Base-by-base conservation (phyloP, 2,888 invertebrate genomes). In the Cenopis cana region DNA sequence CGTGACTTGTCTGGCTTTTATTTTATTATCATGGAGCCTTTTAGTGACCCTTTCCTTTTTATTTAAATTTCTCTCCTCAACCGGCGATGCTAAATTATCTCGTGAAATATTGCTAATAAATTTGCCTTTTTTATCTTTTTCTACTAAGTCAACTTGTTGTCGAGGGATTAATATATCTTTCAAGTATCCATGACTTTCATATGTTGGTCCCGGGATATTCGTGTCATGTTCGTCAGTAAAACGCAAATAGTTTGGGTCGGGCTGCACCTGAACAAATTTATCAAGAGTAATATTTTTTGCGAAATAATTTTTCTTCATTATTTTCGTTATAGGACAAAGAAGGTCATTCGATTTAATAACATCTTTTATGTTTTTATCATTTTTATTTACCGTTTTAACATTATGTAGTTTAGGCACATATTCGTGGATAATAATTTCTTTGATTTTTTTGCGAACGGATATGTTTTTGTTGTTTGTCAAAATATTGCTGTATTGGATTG, bases 321-420 rank as follows among this genome's bases (percentile, higher is more conserved):
- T 41, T 12, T 52, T 77, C 18, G 85, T 68, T 74, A 89, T 78
- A 10, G 90, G 85, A 75, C 86, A 79, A 17, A 91, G 74, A 46
- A 91, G 82, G 74, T 91, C 90, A 74, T 85, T 83, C 0, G 89
- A 87, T 29, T 85, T 86, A 74, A 83, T 81, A 65, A 71, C 56
- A n/a, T 61, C 20, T 5, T 56, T 67, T 3, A n/a, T 1, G 0
- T 0, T n/a, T 12, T 54, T 20, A 17, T 36, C 75, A 78, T 0
- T 50, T 14, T 65, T 81, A n/a, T 38, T 54, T 17, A 0, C 36
- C 66, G 50, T n/a, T n/a, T 46, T 54, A 4, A n/a, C 11, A 20
- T 59, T 66, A 12, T 68, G 68, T 24, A 71, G 65, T 50, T 74
- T 49, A 17, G 78, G 76, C 50, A 78, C 69, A 60, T 69, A 76